Conservation (phyloP, 2,888 invertebrate species). For the Barypeithes pellucidus region DNA sequence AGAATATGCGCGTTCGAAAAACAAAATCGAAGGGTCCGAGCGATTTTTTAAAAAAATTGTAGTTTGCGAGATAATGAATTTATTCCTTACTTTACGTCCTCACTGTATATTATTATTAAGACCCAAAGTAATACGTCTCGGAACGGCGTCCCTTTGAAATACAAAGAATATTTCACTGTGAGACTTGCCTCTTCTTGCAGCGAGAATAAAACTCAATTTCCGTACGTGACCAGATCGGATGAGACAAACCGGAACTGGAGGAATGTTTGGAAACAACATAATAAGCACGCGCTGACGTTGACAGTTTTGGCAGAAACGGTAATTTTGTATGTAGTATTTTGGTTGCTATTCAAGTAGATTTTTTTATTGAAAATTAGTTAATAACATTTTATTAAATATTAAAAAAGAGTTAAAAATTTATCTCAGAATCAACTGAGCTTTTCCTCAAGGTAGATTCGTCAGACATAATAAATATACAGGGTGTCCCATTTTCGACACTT, state of each 20-base stretch:
- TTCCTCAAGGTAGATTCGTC: too few relatives aligned
- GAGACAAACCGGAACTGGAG: conserved; percentile 15
- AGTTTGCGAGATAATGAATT: too few relatives aligned
- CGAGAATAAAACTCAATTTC: conserved; percentile 38
- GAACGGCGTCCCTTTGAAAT: conserved; percentile 9
- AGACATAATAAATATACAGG: too few relatives aligned
- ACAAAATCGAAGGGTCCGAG: too few relatives aligned
- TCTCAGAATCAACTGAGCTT: too few relatives aligned
- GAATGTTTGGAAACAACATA: conserved; percentile 31
- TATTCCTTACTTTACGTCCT: conserved; percentile 9
- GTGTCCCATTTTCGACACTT: too few relatives aligned
- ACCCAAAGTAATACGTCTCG: conserved; percentile 15
- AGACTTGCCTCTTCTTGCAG: conserved; percentile 26
- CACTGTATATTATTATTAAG: too few relatives aligned
- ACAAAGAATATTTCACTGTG: conserved; percentile 30
- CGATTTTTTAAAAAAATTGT: too few relatives aligned
- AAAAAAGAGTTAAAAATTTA: too few relatives aligned
- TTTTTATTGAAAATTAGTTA: too few relatives aligned
- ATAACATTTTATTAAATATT: too few relatives aligned
- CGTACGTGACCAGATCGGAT: conserved; percentile 34
- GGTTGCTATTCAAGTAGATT: not conserved
- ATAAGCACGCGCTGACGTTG: conserved; percentile 20
- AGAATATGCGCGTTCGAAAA: too few relatives aligned
- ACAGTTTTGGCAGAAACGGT: not conserved
- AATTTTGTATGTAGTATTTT: not conserved